phyloP scores from a whole-genome alignment of 2,888 invertebrate species.

The Epinotia bilunana region DNA sequence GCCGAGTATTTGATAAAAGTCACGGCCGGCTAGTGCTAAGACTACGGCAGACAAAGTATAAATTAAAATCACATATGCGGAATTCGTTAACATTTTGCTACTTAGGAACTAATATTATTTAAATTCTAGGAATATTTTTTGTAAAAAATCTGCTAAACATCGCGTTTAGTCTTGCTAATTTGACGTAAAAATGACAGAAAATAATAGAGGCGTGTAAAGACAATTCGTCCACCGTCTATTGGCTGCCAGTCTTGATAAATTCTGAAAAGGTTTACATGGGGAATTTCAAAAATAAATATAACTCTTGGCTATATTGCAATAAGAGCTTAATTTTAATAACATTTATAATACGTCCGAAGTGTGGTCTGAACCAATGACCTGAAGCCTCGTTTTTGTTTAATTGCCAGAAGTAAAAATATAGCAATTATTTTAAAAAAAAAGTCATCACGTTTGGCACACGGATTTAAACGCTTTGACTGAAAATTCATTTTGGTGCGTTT shows the following conservation, averaged over 20 bases:
- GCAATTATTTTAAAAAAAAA: conserved; percentile 22
- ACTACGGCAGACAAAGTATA: conserved; percentile 71
- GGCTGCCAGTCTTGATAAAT: conserved; percentile 52
- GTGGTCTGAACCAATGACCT: conserved; percentile 55
- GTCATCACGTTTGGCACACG: conserved; percentile 13
- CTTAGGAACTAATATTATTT: conserved; percentile 59
- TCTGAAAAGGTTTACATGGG: neutral
- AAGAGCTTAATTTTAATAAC: neutral
- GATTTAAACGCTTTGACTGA: conserved; percentile 4
- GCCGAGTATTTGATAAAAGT: conserved; percentile 97
- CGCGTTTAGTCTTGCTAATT: conserved; percentile 61
- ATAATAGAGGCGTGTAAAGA: conserved; percentile 57
- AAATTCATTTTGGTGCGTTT: conserved; percentile 5
- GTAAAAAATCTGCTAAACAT: conserved; percentile 61
- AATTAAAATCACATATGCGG: conserved; percentile 70
- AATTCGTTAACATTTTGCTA: conserved; percentile 72
- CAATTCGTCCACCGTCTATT: conserved; percentile 76
- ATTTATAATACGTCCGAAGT: neutral
- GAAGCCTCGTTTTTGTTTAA: conserved; percentile 56
- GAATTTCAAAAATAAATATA: neutral
- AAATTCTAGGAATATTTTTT: conserved; percentile 49
- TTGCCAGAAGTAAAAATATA: conserved; percentile 45
- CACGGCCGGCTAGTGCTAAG: conserved; percentile 87
- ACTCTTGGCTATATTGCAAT: rapidly evolving
- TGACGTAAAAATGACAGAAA: conserved; percentile 61